Evolutionary conservation across 1,140 invertebrate genomes (phyloP).

Genomic region (Contarinia nasturtii): DNA sequence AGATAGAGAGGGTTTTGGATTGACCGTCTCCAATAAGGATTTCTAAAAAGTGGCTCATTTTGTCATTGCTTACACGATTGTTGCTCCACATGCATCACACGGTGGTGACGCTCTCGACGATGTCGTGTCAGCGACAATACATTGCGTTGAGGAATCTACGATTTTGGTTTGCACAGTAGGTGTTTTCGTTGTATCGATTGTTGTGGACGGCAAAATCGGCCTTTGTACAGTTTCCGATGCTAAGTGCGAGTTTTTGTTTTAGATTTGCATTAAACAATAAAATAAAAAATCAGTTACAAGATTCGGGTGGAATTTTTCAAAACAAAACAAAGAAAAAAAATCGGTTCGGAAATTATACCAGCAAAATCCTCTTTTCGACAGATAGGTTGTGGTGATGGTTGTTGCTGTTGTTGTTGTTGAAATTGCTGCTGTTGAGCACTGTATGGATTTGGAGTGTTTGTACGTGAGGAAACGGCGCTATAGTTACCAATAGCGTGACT

Average conservation of each 20-base stretch:
- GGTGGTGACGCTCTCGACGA: slow-evolving; percentile 11
- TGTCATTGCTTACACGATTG: slow-evolving; percentile 18
- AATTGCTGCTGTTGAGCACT: slow-evolving; percentile 11
- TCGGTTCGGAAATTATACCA: slow-evolving; percentile 13
- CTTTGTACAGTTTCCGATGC: slow-evolving; percentile 22
- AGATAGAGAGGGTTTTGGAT: too few relatives aligned
- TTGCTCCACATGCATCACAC: slow-evolving; percentile 20
- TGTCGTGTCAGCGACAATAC: slow-evolving; percentile 7
- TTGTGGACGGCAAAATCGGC: slow-evolving; percentile 22
- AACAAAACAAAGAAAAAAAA: too few relatives aligned
- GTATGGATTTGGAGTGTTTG: slow-evolving; percentile 10
- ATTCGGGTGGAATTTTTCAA: too few relatives aligned
- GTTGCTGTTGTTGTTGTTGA: slow-evolving; percentile 11
- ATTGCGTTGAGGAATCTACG: slow-evolving; percentile 6
- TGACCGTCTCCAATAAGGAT: not conserved
- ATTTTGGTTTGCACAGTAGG: slow-evolving; percentile 12
- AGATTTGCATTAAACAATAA: too few relatives aligned
- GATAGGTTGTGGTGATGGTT: slow-evolving; percentile 5
- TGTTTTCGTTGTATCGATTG: slow-evolving; percentile 9
- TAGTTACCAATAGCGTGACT: slow-evolving; percentile 38
- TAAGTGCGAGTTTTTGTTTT: too few relatives aligned
- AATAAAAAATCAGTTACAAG: too few relatives aligned
- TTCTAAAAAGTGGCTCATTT: not conserved
- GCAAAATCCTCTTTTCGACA: slow-evolving; percentile 11
- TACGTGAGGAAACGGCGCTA: slow-evolving; percentile 27